These are phyloP conservation scores for Puma concolor DNA, from an alignment of 2,113 vertebrate species.

Conservation along the genomic window DNA sequence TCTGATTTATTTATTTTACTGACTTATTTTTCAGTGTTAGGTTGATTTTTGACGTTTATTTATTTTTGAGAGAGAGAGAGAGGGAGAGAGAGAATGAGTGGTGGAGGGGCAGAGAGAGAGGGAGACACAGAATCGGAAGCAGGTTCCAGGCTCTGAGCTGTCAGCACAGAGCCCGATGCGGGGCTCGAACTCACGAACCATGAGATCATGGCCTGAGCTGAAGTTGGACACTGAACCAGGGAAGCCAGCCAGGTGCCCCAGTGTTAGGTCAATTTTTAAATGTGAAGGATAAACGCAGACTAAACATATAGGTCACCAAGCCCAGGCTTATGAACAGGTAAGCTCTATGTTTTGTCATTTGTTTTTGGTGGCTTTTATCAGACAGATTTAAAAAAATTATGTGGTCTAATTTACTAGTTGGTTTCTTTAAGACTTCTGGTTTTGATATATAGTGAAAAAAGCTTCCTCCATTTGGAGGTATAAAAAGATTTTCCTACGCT, in stretches of 20 bases:
- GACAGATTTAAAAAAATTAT: not conserved
- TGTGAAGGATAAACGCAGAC: not conserved
- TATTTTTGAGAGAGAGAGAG: too few species aligned
- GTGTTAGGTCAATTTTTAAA: constrained; percentile 9
- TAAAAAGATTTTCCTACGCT: not conserved
- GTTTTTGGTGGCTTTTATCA: not conserved
- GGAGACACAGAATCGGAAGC: too few species aligned
- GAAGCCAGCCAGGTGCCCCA: not conserved
- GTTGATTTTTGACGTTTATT: not conserved
- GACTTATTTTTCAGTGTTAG: not conserved
- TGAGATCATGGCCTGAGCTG: too few species aligned
- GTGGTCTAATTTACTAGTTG: not conserved
- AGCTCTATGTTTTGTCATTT: constrained; percentile 22
- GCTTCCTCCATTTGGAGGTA: not conserved
- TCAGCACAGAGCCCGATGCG: too few species aligned
- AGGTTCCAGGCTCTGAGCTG: too few species aligned
- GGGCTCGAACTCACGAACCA: too few species aligned
- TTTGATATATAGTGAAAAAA: constrained; percentile 21
- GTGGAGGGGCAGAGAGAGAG: too few species aligned
- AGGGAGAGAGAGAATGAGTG: too few species aligned
- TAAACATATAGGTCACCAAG: not conserved
- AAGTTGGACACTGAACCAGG: too few species aligned
- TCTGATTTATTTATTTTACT: constrained; percentile 31
- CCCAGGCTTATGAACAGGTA: not conserved
- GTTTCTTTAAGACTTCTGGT: constrained; percentile 16